Evolutionary conservation across 2,888 invertebrate species (phyloP).

Genomic region (Chalcosyrphus nemorum): DNA sequence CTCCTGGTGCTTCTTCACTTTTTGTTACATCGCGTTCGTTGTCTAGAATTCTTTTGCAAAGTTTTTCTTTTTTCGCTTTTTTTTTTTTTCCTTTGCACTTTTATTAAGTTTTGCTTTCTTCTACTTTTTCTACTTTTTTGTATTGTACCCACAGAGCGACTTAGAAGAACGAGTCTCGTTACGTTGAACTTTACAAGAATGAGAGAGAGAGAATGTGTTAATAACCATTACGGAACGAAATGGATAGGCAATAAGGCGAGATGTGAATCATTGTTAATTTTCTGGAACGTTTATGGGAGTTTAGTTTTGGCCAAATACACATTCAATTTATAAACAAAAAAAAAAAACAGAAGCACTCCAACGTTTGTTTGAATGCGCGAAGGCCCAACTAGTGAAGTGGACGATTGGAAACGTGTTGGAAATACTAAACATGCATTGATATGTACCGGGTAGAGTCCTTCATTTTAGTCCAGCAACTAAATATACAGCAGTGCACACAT

Average conservation of each 20-base stretch:
- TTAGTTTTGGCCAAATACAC: background rate
- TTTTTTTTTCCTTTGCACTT: too few relatives aligned
- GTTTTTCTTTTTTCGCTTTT: too few relatives aligned
- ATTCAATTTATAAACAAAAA: background rate
- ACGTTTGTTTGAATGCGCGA: background rate
- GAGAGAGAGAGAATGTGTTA: constrained; percentile 56
- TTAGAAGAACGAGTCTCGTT: constrained; percentile 31
- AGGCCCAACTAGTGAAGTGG: background rate
- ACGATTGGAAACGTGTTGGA: constrained; percentile 34
- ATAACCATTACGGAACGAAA: constrained; percentile 45
- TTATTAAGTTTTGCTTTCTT: constrained; percentile 23
- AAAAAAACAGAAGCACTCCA: background rate
- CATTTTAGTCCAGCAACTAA: background rate
- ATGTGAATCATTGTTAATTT: constrained; percentile 49
- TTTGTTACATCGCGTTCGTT: constrained; percentile 14
- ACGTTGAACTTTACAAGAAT: constrained; percentile 58
- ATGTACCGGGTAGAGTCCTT: constrained; percentile 19
- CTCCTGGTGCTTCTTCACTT: background rate
- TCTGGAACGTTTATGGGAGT: constrained; percentile 26
- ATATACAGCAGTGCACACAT: background rate
- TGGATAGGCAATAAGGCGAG: constrained; percentile 40
- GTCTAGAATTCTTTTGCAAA: constrained; percentile 36
- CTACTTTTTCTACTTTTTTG: too few relatives aligned
- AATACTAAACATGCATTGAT: constrained; percentile 14
- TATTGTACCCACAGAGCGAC: background rate